phyloP scores from a whole-genome alignment of 2,797 vertebrate genomes.

The Heliangelus exortis region DNA sequence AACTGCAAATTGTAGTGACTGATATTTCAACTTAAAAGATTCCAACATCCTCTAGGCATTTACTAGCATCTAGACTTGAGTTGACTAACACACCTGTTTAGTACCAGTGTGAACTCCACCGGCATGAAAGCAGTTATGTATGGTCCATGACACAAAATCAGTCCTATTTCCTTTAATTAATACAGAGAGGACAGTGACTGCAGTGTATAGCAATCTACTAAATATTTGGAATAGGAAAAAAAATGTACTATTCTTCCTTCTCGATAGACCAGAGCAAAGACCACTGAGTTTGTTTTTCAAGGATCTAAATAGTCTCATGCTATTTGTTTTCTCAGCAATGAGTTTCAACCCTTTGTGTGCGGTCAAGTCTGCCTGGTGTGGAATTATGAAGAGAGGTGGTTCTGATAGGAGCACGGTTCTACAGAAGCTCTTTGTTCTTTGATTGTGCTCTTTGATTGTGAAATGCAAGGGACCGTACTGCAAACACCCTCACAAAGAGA shows the following conservation, averaged over 20 bases:
- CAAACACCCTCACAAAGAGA: neutral
- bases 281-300: slow-evolving; percentile 26
- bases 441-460: neutral
- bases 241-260: slow-evolving; percentile 27
- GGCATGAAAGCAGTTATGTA: neutral
- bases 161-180: neutral
- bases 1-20: neutral
- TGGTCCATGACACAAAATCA: neutral
- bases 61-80: neutral
- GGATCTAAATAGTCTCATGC: neutral
- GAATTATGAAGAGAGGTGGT: neutral
- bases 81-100: neutral
- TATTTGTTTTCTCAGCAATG: slow-evolving; percentile 61
- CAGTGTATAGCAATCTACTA: neutral
- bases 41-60: neutral
- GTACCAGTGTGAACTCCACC: neutral
- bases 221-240: slow-evolving; percentile 49
- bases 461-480: neutral
- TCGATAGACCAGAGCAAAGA: slow-evolving; percentile 14
- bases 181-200: neutral
- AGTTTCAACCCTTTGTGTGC: slow-evolving; percentile 36
- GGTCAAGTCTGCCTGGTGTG: neutral
- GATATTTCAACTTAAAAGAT: neutral
- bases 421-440: neutral
- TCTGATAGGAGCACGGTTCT: neutral